phyloP scores from a whole-genome alignment of 1,140 invertebrate genomes.

The Formica selysi region DNA sequence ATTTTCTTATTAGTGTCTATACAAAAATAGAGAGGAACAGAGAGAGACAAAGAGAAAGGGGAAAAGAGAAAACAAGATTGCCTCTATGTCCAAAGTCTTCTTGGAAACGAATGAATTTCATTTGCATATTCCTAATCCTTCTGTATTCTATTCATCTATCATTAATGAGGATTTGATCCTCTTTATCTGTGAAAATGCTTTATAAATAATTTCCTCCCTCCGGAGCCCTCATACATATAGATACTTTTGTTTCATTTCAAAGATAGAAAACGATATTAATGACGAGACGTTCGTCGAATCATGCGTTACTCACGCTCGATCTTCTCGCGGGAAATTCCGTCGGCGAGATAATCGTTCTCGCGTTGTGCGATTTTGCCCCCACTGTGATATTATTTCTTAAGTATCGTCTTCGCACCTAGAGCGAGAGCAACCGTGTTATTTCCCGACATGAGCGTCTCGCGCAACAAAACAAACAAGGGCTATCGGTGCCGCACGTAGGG shows the following conservation, averaged over 20 bases:
- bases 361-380: conserved; percentile 5
- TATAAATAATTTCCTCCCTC: conserved; percentile 4
- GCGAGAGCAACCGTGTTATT: conserved; percentile 58
- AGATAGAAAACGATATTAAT: background rate
- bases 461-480: conserved; percentile 67
- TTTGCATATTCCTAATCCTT: background rate
- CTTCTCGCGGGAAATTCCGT: conserved; percentile 1
- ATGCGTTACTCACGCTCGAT: conserved; percentile 24
- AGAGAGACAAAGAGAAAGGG: background rate
- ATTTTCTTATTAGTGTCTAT: conserved; percentile 1
- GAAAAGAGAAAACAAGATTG: background rate
- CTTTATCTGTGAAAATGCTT: background rate
- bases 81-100: conserved; percentile 7
- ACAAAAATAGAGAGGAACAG: background rate
- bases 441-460: conserved; percentile 36
- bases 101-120: background rate
- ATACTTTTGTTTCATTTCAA: background rate
- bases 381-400: conserved; percentile 45
- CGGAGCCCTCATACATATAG: background rate
- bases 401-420: conserved; percentile 62
- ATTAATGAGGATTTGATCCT: background rate
- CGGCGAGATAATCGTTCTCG: conserved; percentile 8
- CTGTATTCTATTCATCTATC: background rate
- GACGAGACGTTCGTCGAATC: conserved; percentile 5
- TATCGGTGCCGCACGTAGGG: conserved; percentile 38